Evolutionary conservation across 2,888 invertebrate genomes (phyloP), one percentile per base, ranked within the genome.

Genomic region (Diarsia brunnea): DNA sequence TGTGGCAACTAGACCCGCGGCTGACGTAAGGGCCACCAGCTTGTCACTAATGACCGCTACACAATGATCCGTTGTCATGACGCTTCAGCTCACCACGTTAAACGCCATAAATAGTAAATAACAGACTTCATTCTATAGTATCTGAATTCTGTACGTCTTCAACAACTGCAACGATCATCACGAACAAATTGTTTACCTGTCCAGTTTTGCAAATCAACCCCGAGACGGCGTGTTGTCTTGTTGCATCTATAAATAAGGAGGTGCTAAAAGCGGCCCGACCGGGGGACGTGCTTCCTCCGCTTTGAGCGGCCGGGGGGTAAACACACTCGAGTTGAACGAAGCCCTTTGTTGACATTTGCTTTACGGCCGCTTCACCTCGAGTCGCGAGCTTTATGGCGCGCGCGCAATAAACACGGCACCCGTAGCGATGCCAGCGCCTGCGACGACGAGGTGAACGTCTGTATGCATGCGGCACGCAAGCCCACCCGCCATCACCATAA

Each of bases 221-320:
- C 89, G 90, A 90, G 90, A 90, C 90, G 89, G 91, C 91, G 93
- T n/a, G n/a, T 91, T 92, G 89, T 93, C 93, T 93, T 93, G 94
- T 93, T 94, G 92, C 91, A 90, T 95, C 95, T 96, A 96, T 95
- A 96, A 96, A 96, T 96, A 96, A 93, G 94, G 94, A 96, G 96
- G 96, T 96, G 96, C 95, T 96, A 96, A 96, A 96, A 96, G 95
- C 95, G 95, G 93, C 92, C 95, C 90, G 92, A 90, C 93, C 93
- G 94, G 95, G 95, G 94, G 95, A 95, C 95, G 93, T 92, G 95
- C 93, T 95, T 96, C 96, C 96, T 95, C 89, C 91, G 94, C 95
- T 96, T 95, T 95, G 95, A 95, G 92, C 94, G 91, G 91, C 94
- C 93, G 94, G 93, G 94, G 95, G 95, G 94, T 95, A 96, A 95